These are phyloP conservation scores for Oryzias curvinotus DNA, from an alignment of 2,113 vertebrate species.

Conservation along the genomic window DNA sequence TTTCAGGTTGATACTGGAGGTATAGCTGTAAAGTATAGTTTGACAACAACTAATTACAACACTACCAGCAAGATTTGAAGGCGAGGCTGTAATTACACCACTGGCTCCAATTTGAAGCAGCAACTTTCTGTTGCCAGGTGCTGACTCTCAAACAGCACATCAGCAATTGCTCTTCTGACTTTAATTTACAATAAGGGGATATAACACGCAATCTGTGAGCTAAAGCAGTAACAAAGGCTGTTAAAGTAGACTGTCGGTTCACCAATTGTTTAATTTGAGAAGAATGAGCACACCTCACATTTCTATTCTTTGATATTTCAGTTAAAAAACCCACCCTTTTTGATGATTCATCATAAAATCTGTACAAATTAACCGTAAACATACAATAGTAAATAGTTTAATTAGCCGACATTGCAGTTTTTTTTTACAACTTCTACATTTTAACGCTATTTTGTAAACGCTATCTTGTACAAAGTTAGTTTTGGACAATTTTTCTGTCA, in stretches of 20 bases:
- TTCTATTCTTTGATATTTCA: no score
- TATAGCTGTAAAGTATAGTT: constrained; percentile 72
- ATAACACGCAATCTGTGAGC: constrained; percentile 2
- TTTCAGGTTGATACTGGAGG: constrained; percentile 64
- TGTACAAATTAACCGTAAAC: no score
- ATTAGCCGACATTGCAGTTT: not conserved
- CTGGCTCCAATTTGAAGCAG: constrained; percentile 46
- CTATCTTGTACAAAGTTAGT: no score
- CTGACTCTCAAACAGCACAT: constrained; percentile 50
- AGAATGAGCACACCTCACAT: not conserved
- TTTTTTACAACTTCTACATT: no score
- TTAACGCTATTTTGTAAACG: no score
- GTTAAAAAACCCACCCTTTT: no score
- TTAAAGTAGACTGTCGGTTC: not conserved
- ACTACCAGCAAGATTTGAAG: constrained; percentile 41
- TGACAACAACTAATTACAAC: constrained; percentile 70
- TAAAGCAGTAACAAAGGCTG: not conserved
- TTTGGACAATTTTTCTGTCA: not conserved
- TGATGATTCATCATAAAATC: no score
- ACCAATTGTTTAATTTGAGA: not conserved
- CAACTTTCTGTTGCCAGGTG: constrained; percentile 59
- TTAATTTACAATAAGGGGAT: constrained; percentile 54
- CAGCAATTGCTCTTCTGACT: constrained; percentile 47
- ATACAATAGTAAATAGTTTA: not conserved
- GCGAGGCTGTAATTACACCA: constrained; percentile 58